phyloP scores from a whole-genome alignment of 2,888 invertebrate species.

The Teinopalpus imperialis region DNA sequence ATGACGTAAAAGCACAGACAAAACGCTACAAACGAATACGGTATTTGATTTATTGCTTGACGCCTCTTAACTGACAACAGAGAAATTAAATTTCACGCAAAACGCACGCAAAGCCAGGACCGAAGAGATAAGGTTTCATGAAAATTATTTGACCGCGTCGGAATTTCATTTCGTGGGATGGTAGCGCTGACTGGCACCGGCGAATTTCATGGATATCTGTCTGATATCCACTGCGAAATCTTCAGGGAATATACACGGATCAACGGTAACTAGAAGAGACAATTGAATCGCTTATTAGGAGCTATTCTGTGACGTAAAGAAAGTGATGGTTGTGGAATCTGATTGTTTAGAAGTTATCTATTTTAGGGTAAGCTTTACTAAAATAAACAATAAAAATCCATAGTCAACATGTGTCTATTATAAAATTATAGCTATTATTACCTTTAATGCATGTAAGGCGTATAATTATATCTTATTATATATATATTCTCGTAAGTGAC shows the following conservation, averaged over 20 bases:
- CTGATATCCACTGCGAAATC: conserved; percentile 31
- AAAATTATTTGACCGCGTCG: conserved; percentile 44
- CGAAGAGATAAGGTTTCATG: conserved; percentile 25
- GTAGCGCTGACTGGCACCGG: conserved; percentile 32
- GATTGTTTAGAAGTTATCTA: no score
- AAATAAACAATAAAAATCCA: no score
- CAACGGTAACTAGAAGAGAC: conserved; percentile 18
- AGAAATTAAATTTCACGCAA: conserved; percentile 23
- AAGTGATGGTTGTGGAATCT: no score
- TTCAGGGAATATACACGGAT: conserved; percentile 18
- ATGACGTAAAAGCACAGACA: conserved; percentile 7
- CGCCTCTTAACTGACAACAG: conserved; percentile 10
- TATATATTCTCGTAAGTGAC: no score
- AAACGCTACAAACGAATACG: conserved; percentile 6
- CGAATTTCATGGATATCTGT: conserved; percentile 44
- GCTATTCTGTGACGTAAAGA: no score
- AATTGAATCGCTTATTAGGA: no score
- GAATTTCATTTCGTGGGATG: conserved; percentile 44
- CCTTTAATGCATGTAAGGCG: no score
- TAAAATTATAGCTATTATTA: no score
- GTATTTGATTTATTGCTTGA: conserved; percentile 17
- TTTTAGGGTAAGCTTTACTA: no score
- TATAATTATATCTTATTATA: no score
- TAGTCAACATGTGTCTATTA: no score
- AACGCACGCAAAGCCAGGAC: conserved; percentile 2